phyloP scores from a whole-genome alignment of 2,113 vertebrate genomes.

The Trichomycterus rosablanca region DNA sequence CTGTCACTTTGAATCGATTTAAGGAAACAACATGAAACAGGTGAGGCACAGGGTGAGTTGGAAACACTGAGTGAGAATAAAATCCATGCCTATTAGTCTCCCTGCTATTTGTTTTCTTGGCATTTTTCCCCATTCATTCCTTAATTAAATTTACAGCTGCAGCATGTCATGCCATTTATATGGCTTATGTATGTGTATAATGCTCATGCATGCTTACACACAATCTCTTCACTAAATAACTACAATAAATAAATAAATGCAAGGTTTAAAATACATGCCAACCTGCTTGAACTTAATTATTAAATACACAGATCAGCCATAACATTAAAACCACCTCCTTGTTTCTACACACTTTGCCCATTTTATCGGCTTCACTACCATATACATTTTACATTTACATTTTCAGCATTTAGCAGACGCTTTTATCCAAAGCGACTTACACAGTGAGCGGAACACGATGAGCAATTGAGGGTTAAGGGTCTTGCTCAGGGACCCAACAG shows the following conservation, averaged over 20 bases:
- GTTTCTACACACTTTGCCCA: too few species aligned
- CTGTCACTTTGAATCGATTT: conserved; percentile 12
- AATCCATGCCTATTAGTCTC: conserved; percentile 7
- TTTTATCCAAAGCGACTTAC: too few species aligned
- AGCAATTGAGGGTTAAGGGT: too few species aligned
- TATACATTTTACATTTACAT: too few species aligned
- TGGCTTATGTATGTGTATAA: too few species aligned
- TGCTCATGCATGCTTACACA: conserved; percentile 1
- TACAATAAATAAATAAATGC: neutral
- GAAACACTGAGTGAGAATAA: conserved; percentile 4
- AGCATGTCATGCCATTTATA: conserved; percentile 7
- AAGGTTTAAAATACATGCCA: neutral
- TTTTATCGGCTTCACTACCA: too few species aligned
- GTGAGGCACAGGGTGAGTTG: conserved; percentile 2
- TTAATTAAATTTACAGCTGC: conserved; percentile 24
- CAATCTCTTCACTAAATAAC: neutral
- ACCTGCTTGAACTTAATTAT: too few species aligned
- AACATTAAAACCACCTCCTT: too few species aligned
- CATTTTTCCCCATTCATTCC: conserved; percentile 18
- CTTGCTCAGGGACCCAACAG: too few species aligned
- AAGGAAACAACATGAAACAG: conserved; percentile 3
- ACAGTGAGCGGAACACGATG: too few species aligned
- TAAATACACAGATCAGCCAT: too few species aligned
- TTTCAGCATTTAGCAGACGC: too few species aligned
- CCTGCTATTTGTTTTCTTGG: conserved; percentile 5